These are phyloP conservation scores for Erythrocercus mccallii DNA, from an alignment of 2,113 vertebrate species.

Conservation along the genomic window DNA sequence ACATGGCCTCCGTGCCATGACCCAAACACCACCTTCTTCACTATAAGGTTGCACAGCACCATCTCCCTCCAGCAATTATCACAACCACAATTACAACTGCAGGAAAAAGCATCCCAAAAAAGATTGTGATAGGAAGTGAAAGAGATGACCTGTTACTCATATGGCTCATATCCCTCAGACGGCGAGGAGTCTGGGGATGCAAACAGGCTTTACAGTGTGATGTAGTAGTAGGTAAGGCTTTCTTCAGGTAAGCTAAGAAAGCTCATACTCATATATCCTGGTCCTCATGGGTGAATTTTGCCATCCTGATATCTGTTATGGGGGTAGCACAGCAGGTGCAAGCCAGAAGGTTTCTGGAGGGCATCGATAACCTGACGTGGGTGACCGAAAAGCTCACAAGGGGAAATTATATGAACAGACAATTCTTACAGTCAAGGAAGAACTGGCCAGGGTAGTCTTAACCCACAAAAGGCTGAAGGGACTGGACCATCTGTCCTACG, in stretches of 20 bases:
- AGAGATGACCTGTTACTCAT: background rate
- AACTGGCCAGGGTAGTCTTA: background rate
- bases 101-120: background rate
- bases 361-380: rapidly evolving
- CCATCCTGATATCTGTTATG: background rate
- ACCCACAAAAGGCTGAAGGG: background rate
- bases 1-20: background rate
- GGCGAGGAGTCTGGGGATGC: background rate
- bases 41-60: background rate
- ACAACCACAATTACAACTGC: background rate
- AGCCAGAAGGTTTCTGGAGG: background rate
- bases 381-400: background rate
- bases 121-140: background rate
- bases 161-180: background rate
- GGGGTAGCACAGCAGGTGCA: background rate
- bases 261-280: background rate
- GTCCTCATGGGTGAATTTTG: background rate
- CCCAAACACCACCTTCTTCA: background rate
- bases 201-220: background rate
- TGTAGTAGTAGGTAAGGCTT: background rate
- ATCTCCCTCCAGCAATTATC: background rate
- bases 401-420: background rate
- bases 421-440: background rate
- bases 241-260: background rate
- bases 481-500: background rate